Evolutionary conservation across 2,797 vertebrate genomes (phyloP).

Genomic region (Enteromius mattozi): DNA sequence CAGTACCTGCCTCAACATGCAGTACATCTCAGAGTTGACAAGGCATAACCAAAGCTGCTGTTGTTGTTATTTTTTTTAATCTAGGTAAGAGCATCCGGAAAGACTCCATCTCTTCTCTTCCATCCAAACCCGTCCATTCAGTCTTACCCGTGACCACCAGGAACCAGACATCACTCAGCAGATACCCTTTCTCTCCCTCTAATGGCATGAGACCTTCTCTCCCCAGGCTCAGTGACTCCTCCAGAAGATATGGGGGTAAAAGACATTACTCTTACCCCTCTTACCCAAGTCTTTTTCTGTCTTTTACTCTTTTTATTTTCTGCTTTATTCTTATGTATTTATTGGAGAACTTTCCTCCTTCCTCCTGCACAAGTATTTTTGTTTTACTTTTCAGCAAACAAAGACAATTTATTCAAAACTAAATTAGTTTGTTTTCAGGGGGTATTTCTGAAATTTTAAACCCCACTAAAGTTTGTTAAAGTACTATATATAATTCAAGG

Average conservation of each 20-base stretch:
- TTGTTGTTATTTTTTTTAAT: slow-evolving; percentile 73
- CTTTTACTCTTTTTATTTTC: neutral
- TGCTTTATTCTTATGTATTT: neutral
- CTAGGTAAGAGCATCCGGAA: slow-evolving; percentile 71
- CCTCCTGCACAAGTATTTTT: neutral
- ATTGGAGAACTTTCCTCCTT: neutral
- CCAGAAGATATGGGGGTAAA: slow-evolving; percentile 74
- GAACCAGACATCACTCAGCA: slow-evolving; percentile 64
- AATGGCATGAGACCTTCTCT: slow-evolving; percentile 67
- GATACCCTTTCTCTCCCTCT: slow-evolving; percentile 64
- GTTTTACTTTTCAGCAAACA: neutral
- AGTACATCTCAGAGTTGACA: neutral
- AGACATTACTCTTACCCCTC: slow-evolving; percentile 43
- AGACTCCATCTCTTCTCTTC: slow-evolving; percentile 60
- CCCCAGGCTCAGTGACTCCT: slow-evolving; percentile 68
- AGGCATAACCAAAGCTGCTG: slow-evolving; percentile 53
- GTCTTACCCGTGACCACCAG: slow-evolving; percentile 54
- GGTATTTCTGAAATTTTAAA: neutral
- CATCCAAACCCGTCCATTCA: slow-evolving; percentile 63
- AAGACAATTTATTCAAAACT: neutral
- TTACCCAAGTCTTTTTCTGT: neutral
- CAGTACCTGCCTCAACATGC: slow-evolving; percentile 1
- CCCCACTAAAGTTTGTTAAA: neutral
- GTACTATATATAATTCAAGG: neutral
- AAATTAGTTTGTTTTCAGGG: neutral